Percentiles rank a stretch among this genome's conserved stretches.
phyloP scores from a whole-genome alignment of 2,113 vertebrate genomes.

The Lethenteron camtschaticum region DNA sequence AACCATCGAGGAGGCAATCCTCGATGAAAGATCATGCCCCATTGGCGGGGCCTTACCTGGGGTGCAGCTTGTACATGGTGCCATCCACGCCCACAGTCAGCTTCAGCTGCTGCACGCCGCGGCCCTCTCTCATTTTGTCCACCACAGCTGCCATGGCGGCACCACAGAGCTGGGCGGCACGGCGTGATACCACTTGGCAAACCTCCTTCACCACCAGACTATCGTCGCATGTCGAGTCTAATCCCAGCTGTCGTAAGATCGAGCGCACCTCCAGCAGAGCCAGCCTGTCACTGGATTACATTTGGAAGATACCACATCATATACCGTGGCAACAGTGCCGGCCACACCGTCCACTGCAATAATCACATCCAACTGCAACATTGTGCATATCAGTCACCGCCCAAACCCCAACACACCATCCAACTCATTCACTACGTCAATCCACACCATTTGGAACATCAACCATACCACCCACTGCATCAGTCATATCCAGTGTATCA shows the following conservation, averaged over 20 bases:
- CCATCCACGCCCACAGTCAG: conserved; percentile 31
- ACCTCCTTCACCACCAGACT: conserved; percentile 24
- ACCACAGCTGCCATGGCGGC: conserved; percentile 28
- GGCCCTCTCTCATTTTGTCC: conserved; percentile 33
- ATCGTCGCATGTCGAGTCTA: conserved; percentile 22
- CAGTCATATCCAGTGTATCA: too few species aligned
- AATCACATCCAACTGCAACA: too few species aligned
- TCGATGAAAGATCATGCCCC: background rate
- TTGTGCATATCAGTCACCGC: too few species aligned
- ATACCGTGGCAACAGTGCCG: too few species aligned
- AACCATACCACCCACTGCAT: too few species aligned
- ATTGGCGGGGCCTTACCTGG: conserved; percentile 19
- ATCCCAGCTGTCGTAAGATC: conserved; percentile 20
- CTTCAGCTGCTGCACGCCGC: conserved; percentile 13
- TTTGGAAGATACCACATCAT: background rate
- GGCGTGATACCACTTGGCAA: conserved; percentile 23
- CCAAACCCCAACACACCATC: too few species aligned
- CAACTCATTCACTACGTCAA: too few species aligned
- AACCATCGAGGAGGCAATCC: background rate
- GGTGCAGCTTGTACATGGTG: conserved; percentile 34
- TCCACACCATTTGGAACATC: too few species aligned
- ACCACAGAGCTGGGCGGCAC: conserved; percentile 27
- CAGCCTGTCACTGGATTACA: conserved; percentile 18
- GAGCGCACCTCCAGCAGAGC: conserved; percentile 18
- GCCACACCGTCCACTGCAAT: too few species aligned